Percentiles rank a stretch among this genome's conserved stretches.
Evolutionary conservation across 2,888 invertebrate species (phyloP).

Genomic region (Athalia cordata): DNA sequence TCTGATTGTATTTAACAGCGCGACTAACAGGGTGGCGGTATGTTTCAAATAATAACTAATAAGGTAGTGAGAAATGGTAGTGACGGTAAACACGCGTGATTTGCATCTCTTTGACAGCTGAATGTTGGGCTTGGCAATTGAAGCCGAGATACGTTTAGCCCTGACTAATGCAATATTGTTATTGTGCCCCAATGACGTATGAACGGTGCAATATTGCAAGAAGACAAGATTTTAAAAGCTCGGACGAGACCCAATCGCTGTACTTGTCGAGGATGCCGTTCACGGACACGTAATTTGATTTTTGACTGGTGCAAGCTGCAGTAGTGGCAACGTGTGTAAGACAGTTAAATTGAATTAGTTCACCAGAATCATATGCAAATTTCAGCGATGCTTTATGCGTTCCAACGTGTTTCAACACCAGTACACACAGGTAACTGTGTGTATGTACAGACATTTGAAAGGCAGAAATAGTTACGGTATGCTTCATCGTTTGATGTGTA

Average conservation of each 20-base stretch:
- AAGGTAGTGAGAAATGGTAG: constrained; percentile 25
- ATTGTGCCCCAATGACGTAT: background rate
- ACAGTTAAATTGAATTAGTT: too few species aligned
- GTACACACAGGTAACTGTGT: too few species aligned
- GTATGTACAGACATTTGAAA: too few species aligned
- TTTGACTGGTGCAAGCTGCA: constrained; percentile 29
- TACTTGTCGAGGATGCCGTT: too few species aligned
- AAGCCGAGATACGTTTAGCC: background rate
- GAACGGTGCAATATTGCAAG: constrained; percentile 12
- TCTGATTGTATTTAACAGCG: constrained; percentile 1
- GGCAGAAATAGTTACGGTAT: too few species aligned
- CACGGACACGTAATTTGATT: background rate
- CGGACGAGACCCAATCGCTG: too few species aligned
- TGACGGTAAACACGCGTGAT: constrained; percentile 22
- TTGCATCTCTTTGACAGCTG: constrained; percentile 38
- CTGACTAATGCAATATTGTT: constrained; percentile 28
- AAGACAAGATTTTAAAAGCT: background rate
- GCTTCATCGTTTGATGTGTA: too few species aligned
- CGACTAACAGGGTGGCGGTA: background rate
- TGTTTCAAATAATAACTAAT: constrained; percentile 30
- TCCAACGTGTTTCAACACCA: too few species aligned
- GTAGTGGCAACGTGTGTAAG: background rate
- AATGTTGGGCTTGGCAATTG: constrained; percentile 36
- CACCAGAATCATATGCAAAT: too few species aligned
- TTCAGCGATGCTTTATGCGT: too few species aligned